Percentiles rank a stretch among this genome's conserved stretches.
Evolutionary conservation across 2,113 vertebrate species (phyloP).

Genomic region (Synchiropus splendidus): DNA sequence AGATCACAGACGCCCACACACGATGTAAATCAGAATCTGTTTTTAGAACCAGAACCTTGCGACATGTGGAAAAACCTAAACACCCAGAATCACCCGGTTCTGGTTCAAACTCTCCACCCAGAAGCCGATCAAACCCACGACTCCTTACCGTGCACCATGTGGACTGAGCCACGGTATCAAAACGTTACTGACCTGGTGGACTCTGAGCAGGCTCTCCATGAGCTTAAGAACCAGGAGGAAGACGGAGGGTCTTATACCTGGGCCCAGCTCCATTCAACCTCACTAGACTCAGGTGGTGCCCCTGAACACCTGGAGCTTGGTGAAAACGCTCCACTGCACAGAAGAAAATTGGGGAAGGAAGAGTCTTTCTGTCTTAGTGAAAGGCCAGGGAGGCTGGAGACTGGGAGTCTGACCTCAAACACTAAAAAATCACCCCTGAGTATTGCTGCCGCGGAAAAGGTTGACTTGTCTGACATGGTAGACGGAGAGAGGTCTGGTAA

Average conservation of each 20-base stretch:
- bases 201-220: conserved; percentile 32
- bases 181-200: conserved; percentile 57
- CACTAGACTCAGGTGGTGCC: conserved; percentile 29
- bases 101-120: conserved; percentile 50
- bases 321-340: conserved; percentile 22
- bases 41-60: conserved; percentile 1
- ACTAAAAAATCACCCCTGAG: conserved; percentile 11
- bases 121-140: conserved; percentile 54
- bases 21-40: conserved; percentile 13
- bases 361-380: conserved; percentile 22
- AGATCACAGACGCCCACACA: conserved; percentile 16
- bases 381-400: conserved; percentile 23
- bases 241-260: conserved; percentile 51
- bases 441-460: conserved; percentile 14
- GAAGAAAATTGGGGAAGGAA: too few relatives aligned
- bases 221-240: conserved; percentile 41
- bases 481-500: conserved; percentile 34
- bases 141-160: conserved; percentile 53
- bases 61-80: conserved; percentile 65
- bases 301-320: conserved; percentile 41
- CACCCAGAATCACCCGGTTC: conserved; percentile 53
- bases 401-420: conserved; percentile 4
- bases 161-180: conserved; percentile 64
- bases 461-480: conserved; percentile 36
- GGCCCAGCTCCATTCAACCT: conserved; percentile 63